These are phyloP conservation scores for Littorina saxatilis DNA, from an alignment of 1,140 invertebrate genomes.

Conservation along the genomic window DNA sequence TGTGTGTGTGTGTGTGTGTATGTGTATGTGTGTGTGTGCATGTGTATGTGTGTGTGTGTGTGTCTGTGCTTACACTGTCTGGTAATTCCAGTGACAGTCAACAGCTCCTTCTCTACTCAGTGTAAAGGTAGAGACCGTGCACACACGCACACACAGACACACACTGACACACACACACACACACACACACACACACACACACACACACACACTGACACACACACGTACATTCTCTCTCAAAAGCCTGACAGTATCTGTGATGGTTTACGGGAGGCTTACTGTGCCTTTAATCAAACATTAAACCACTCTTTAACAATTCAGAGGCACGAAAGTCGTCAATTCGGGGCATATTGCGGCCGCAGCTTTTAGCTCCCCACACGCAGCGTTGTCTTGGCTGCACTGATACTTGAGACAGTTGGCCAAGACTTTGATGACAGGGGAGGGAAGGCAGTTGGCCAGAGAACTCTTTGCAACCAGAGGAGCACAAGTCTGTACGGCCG, in stretches of 20 bases:
- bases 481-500: no score
- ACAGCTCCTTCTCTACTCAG: not conserved
- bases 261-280: no score
- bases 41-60: slow-evolving; percentile 14
- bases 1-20: not conserved
- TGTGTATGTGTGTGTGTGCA: slow-evolving; percentile 21
- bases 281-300: no score
- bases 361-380: no score
- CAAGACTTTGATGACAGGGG: no score
- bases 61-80: not conserved
- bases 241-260: no score
- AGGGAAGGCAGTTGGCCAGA: no score
- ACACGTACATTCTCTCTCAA: not conserved
- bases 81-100: not conserved
- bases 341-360: no score
- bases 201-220: not conserved
- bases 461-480: no score
- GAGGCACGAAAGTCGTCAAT: not conserved
- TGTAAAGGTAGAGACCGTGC: not conserved
- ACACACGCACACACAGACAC: slow-evolving; percentile 8
- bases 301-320: not conserved
- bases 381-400: no score
- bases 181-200: slow-evolving; percentile 4
- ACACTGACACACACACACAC: slow-evolving; percentile 10
- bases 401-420: no score